Evolutionary conservation across 2,888 invertebrate genomes (phyloP).

Genomic region (Andrena marginata): DNA sequence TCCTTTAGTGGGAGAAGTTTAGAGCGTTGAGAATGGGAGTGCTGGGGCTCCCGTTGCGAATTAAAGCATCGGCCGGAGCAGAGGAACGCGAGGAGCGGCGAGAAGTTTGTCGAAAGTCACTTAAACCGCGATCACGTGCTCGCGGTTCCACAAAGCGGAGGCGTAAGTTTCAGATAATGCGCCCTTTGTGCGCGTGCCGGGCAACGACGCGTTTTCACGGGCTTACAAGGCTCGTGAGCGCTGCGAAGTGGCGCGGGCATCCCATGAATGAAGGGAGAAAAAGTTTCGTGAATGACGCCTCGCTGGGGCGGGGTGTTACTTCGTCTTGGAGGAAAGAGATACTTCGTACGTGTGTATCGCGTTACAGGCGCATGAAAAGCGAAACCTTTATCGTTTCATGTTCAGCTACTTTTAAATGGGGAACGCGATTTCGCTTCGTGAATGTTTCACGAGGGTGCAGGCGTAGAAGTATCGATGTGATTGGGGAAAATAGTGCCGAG

Average conservation of each 20-base stretch:
- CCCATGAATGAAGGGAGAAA: slow-evolving; percentile 12
- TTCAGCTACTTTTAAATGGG: slow-evolving; percentile 38
- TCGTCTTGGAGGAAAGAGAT: slow-evolving; percentile 21
- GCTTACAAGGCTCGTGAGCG: slow-evolving; percentile 44
- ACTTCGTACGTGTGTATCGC: slow-evolving; percentile 21
- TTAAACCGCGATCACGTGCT: slow-evolving; percentile 47
- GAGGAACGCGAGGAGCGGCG: neutral
- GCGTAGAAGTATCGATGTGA: slow-evolving; percentile 14
- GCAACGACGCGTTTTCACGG: slow-evolving; percentile 43
- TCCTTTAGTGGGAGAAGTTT: neutral
- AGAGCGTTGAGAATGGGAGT: neutral
- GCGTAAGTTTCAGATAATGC: slow-evolving; percentile 55
- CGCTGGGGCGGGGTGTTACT: neutral
- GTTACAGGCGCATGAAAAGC: slow-evolving; percentile 32
- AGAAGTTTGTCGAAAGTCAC: slow-evolving; percentile 53
- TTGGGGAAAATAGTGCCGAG: slow-evolving; percentile 15
- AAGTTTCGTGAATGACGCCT: slow-evolving; percentile 49
- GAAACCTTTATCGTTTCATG: slow-evolving; percentile 32
- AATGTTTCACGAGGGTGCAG: slow-evolving; percentile 11
- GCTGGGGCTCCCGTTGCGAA: slow-evolving; percentile 13
- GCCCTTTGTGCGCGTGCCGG: slow-evolving; percentile 38
- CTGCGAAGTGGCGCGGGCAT: slow-evolving; percentile 17
- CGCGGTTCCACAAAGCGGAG: slow-evolving; percentile 30
- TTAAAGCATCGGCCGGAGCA: slow-evolving; percentile 27
- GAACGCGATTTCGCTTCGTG: slow-evolving; percentile 29